Evolutionary conservation across 2,888 invertebrate species (phyloP), one percentile per base, ranked within the genome.

Genomic region (Ochropleura leucogaster): DNA sequence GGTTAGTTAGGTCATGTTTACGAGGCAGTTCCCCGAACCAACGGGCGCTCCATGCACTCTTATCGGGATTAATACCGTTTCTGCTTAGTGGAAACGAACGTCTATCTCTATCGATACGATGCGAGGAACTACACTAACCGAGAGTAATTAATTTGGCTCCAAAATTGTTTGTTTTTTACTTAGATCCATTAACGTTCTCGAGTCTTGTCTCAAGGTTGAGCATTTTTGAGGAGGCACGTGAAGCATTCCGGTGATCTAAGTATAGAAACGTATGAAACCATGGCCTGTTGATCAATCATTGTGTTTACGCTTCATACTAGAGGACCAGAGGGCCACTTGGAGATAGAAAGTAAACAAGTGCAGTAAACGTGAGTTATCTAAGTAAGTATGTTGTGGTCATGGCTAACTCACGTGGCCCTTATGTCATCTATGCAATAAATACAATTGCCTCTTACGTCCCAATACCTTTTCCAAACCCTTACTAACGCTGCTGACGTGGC

Each of bases 51-150:
- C 73, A 68, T 63, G 69, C 57, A 62, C 74, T 76, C 60, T 80
- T 84, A 87, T 87, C 84, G 63, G 71, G 79, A 84, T 85, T 79
- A 82, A 80, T 77, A 76, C 63, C 51, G 72, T 55, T 84, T 82
- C 83, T 77, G 20, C 49, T 75, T 75, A 87, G 69, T 77, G 78
- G 67, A 87, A 83, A 79, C 73, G 72, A 67, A 77, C 42, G 77
- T 68, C 75, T 72, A 63, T 83, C 63, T 72, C 47, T 64, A 74
- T 78, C 62, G 60, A 66, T 53, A 12, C 60, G 55, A 71, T 66
- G 44, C 60, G 20, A 77, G 49, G 79, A 69, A 55, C 46, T 20
- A 72, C 63, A 49, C 20, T 64, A 55, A 40, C 42, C 70, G 10
- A 69, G 14, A 16, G 63, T 67, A 77, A 79, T 86, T 74, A 77